Conservation (phyloP, 2,888 invertebrate species). For the Amphipyra tragopoginis region DNA sequence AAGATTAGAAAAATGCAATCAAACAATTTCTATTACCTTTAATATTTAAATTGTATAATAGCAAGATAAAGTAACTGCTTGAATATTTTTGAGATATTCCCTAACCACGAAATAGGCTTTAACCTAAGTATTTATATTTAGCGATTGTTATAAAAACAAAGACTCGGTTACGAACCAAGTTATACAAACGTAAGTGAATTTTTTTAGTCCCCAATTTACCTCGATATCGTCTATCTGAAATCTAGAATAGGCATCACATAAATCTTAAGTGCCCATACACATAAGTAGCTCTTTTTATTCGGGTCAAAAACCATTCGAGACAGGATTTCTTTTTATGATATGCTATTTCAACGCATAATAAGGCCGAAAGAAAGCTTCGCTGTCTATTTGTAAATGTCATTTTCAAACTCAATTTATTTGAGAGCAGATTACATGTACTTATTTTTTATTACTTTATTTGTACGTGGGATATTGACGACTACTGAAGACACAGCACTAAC, state of each 20-base stretch:
- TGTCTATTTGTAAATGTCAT: slow-evolving; percentile 23
- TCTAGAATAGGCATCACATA: slow-evolving; percentile 51
- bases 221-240: slow-evolving; percentile 38
- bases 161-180: not conserved
- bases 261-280: slow-evolving; percentile 48
- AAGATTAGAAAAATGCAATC: no score
- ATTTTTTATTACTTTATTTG: no score
- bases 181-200: slow-evolving; percentile 31
- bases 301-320: slow-evolving; percentile 36
- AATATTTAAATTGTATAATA: no score
- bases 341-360: slow-evolving; percentile 40
- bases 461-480: no score
- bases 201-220: slow-evolving; percentile 34
- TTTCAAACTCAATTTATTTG: no score
- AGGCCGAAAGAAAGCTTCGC: slow-evolving; percentile 19
- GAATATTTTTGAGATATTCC: no score
- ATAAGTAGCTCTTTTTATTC: slow-evolving; percentile 52
- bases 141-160: slow-evolving; percentile 1
- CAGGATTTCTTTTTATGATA: slow-evolving; percentile 46
- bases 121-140: no score
- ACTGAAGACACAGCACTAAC: no score
- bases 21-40: no score
- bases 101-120: no score
- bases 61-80: no score
- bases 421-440: not conserved